Evolutionary conservation across 1,140 invertebrate species (phyloP).

Genomic region (Mactra quadrangularis): DNA sequence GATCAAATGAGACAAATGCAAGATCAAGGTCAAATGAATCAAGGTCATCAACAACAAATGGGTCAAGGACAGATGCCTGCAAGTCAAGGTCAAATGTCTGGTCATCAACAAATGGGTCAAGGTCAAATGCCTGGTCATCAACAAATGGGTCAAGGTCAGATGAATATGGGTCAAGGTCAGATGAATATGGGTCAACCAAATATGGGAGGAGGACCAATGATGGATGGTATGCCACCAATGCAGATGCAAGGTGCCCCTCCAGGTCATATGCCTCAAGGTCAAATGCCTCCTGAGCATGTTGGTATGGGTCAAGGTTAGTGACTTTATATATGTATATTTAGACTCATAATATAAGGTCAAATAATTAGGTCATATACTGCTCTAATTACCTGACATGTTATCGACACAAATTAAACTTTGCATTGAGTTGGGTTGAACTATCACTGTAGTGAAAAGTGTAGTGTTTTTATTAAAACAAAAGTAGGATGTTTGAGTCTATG

Average conservation of each 20-base stretch:
- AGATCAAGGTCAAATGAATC: conserved; percentile 20
- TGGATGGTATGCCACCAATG: neutral
- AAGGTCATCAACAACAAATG: conserved; percentile 28
- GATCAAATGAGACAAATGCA: conserved; percentile 42
- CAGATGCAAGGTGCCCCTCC: conserved; percentile 28
- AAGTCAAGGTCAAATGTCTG: conserved; percentile 29
- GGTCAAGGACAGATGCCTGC: neutral
- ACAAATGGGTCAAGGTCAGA: conserved; percentile 23
- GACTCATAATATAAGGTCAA: too few species aligned
- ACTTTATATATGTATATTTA: too few species aligned
- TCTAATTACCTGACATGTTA: too few species aligned
- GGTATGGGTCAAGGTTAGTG: conserved; percentile 29
- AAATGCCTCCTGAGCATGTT: conserved; percentile 13
- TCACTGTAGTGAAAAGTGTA: too few species aligned
- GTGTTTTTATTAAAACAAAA: too few species aligned
- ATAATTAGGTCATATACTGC: too few species aligned
- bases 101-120: conserved; percentile 10
- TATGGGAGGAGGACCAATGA: conserved; percentile 1
- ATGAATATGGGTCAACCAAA: conserved; percentile 1
- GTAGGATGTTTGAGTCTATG: too few species aligned
- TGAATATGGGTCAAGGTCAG: conserved; percentile 14
- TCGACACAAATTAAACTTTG: too few species aligned
- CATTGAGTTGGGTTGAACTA: too few species aligned
- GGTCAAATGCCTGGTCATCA: conserved; percentile 35
- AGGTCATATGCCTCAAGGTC: conserved; percentile 29